phyloP scores from a whole-genome alignment of 2,113 vertebrate genomes.

The Dryoscopus gambensis region DNA sequence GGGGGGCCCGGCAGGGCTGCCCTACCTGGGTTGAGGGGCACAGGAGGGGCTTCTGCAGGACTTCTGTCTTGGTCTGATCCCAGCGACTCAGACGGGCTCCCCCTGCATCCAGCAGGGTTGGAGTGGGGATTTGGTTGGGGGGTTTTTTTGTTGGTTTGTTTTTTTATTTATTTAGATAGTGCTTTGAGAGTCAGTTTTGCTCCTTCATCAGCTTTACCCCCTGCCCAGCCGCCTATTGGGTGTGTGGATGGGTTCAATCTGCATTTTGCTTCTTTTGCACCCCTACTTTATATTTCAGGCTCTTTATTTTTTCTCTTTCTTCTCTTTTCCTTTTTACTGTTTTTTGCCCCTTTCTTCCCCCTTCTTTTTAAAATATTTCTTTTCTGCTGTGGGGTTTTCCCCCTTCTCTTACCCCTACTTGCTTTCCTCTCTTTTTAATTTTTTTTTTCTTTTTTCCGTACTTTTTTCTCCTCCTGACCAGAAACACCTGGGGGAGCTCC shows the following conservation, averaged over 20 bases:
- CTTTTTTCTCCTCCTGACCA: background rate
- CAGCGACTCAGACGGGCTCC: background rate
- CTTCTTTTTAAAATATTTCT: background rate
- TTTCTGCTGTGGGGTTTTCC: background rate
- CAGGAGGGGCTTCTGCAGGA: background rate
- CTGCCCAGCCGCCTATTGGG: background rate
- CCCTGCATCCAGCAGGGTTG: background rate
- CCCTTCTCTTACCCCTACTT: background rate
- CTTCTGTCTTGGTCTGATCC: background rate
- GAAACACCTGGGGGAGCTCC: background rate
- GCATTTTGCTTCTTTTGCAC: background rate
- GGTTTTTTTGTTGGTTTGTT: background rate
- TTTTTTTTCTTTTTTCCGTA: background rate
- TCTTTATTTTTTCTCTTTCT: background rate
- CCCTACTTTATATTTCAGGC: background rate
- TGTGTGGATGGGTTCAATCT: background rate
- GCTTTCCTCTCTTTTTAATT: too few relatives aligned
- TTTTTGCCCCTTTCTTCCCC: too few relatives aligned
- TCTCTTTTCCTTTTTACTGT: background rate
- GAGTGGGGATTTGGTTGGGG: background rate
- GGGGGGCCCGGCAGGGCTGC: background rate
- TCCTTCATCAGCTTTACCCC: background rate
- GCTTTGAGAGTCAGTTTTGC: background rate
- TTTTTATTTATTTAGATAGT: background rate
- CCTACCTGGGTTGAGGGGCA: too few relatives aligned